phyloP scores from a whole-genome alignment of 2,113 vertebrate genomes.

The Dasyprocta punctata region DNA sequence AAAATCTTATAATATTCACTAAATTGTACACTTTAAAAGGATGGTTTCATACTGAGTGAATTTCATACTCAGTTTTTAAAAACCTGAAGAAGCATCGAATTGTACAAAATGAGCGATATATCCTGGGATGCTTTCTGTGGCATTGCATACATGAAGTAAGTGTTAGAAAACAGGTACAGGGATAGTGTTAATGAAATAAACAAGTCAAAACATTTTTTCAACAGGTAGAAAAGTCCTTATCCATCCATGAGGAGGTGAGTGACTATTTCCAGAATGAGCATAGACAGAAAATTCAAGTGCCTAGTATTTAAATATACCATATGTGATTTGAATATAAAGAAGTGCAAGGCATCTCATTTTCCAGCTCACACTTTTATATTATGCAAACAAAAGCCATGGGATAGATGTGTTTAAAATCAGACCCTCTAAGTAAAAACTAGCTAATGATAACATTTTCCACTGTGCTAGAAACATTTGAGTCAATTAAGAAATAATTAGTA shows the following conservation, averaged over 20 bases:
- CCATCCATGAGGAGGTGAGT: neutral
- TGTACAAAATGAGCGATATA: neutral
- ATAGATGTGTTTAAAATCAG: slow-evolving; percentile 43
- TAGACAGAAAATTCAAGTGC: slow-evolving; percentile 42
- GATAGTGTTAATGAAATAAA: neutral
- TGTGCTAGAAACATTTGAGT: neutral
- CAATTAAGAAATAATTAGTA: neutral
- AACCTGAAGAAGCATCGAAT: neutral
- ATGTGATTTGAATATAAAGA: slow-evolving; percentile 51
- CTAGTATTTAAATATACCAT: neutral
- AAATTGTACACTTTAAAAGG: neutral
- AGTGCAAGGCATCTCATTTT: slow-evolving; percentile 20
- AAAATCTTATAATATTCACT: neutral
- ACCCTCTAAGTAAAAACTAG: neutral
- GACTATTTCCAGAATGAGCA: slow-evolving; percentile 22
- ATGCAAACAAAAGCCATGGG: slow-evolving; percentile 19
- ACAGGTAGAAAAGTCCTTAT: neutral
- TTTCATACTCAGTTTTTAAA: neutral
- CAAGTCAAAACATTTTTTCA: neutral
- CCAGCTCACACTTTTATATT: slow-evolving; percentile 39
- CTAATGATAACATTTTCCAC: neutral
- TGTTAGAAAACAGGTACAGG: neutral
- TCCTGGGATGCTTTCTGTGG: neutral
- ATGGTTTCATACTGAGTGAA: neutral
- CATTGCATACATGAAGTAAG: neutral